These are phyloP conservation scores for Drosophila tristis DNA, from an alignment of 1,140 invertebrate genomes.

Conservation along the genomic window DNA sequence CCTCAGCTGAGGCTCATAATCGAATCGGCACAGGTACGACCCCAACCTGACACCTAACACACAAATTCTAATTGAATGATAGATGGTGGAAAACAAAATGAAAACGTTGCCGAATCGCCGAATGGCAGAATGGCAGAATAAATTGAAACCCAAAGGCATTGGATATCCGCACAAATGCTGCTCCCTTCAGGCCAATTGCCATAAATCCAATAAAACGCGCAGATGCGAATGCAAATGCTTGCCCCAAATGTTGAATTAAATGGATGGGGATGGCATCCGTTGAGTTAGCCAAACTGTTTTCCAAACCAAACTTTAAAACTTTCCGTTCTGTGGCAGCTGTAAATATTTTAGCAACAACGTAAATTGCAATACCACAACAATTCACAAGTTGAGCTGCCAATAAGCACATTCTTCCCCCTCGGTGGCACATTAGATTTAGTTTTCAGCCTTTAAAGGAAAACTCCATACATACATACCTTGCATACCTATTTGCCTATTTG, in stretches of 20 bases:
- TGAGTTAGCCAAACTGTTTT: conserved; percentile 18
- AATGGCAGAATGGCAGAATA: not conserved
- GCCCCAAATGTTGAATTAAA: not conserved
- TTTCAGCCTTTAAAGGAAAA: too few species aligned
- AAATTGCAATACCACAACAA: too few species aligned
- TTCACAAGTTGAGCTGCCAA: too few species aligned
- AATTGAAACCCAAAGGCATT: conserved; percentile 18
- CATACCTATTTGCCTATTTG: too few species aligned
- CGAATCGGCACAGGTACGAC: not conserved
- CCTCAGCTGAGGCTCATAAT: conserved; percentile 24
- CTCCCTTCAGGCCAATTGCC: conserved; percentile 52
- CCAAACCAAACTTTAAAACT: not conserved
- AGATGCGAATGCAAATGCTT: conserved; percentile 61
- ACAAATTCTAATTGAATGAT: too few species aligned
- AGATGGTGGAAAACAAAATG: conserved; percentile 7
- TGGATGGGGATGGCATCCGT: conserved; percentile 29
- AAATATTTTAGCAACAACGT: too few species aligned
- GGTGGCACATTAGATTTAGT: too few species aligned
- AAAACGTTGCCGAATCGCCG: not conserved
- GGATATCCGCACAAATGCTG: conserved; percentile 6
- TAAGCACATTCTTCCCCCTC: not conserved
- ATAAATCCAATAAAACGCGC: conserved; percentile 64
- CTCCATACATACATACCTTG: too few species aligned
- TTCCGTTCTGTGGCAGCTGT: too few species aligned
- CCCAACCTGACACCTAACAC: too few species aligned